Conservation (phyloP, 2,888 invertebrate genomes). For the Spicauda simplicius region DNA sequence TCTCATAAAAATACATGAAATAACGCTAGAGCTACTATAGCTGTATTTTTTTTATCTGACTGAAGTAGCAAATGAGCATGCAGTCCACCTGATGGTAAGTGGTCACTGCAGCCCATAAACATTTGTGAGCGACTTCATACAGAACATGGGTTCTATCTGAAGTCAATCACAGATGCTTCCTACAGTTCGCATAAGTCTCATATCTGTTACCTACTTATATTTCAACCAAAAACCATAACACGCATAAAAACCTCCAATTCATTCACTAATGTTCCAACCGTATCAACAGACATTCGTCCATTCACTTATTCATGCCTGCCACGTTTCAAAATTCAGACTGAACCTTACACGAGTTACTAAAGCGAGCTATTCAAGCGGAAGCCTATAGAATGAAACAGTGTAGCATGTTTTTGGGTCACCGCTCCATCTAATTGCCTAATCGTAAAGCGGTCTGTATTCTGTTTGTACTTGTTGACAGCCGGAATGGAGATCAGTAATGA, state of each 20-base stretch:
- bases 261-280: not conserved
- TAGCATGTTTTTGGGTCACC: slow-evolving; percentile 21
- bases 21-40: no score
- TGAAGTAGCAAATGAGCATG: no score
- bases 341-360: not conserved
- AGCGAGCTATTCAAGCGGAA: slow-evolving; percentile 10
- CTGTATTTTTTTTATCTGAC: no score
- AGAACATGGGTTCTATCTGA: no score
- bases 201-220: not conserved
- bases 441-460: slow-evolving; percentile 1
- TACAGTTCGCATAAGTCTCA: no score
- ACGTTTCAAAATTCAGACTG: not conserved
- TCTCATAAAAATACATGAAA: no score
- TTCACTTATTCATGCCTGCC: not conserved
- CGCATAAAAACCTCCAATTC: not conserved
- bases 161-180: no score
- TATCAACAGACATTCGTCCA: not conserved
- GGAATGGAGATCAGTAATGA: not conserved
- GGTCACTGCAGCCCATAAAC: no score
- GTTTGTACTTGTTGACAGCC: slow-evolving; percentile 1
- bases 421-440: slow-evolving; percentile 8
- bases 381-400: slow-evolving; percentile 11
- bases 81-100: no score
- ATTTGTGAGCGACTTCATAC: no score
- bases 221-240: not conserved